Evolutionary conservation across 2,888 invertebrate species (phyloP).

Genomic region (Ryuthela nishihirai): DNA sequence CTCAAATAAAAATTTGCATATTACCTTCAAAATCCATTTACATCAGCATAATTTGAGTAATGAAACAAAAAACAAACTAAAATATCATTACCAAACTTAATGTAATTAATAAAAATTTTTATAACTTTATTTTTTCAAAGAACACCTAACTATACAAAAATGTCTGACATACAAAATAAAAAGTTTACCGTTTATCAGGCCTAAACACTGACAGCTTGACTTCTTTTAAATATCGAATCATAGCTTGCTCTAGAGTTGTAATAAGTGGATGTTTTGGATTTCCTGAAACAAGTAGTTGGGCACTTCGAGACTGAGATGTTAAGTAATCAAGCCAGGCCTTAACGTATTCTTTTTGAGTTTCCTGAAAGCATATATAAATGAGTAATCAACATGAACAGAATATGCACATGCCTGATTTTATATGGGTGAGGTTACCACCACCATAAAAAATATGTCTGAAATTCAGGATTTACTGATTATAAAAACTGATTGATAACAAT

Average conservation of each 20-base stretch:
- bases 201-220: conserved; percentile 59
- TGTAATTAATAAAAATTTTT: not conserved
- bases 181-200: conserved; percentile 62
- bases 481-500: too few species aligned
- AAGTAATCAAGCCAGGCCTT: conserved; percentile 72
- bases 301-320: conserved; percentile 67
- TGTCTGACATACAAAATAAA: not conserved
- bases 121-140: not conserved
- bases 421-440: too few species aligned
- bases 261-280: conserved; percentile 46
- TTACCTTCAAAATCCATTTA: too few species aligned
- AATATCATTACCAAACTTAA: not conserved
- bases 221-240: conserved; percentile 66
- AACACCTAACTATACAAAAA: not conserved
- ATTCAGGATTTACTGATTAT: too few species aligned
- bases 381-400: too few species aligned
- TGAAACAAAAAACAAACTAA: too few species aligned
- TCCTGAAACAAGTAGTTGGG: conserved; percentile 62
- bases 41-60: too few species aligned
- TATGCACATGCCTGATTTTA: too few species aligned
- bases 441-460: too few species aligned
- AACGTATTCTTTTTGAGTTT: conserved; percentile 67
- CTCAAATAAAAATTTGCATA: too few species aligned
- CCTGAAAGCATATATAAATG: conserved; percentile 58
- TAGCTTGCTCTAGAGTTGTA: conserved; percentile 48